These are phyloP conservation scores for Penaeus monodon DNA, from an alignment of 2,888 invertebrate species.

Conservation along the genomic window DNA sequence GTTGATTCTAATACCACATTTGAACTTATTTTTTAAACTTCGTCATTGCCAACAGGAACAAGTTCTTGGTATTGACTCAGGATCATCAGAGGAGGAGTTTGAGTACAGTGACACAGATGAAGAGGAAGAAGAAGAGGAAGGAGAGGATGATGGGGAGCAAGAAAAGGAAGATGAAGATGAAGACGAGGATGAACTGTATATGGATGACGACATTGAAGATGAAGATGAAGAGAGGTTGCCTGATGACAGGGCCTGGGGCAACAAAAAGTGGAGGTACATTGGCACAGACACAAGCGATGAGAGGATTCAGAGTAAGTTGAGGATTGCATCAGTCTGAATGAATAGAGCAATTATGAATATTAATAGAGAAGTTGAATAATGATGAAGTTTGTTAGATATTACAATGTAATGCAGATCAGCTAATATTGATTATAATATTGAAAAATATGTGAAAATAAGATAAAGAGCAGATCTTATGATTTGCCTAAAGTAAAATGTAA, in stretches of 20 bases:
- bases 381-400: too few species aligned
- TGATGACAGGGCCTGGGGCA: constrained; percentile 54
- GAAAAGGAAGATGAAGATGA: constrained; percentile 18
- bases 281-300: constrained; percentile 56
- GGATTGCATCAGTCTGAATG: constrained; percentile 2
- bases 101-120: background rate
- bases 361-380: too few species aligned
- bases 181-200: constrained; percentile 44
- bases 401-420: too few species aligned
- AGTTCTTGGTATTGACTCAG: constrained; percentile 34
- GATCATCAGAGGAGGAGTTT: constrained; percentile 31
- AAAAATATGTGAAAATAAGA: too few species aligned
- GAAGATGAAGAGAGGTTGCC: constrained; percentile 14
- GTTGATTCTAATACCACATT: too few species aligned
- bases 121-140: background rate
- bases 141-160: background rate
- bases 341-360: constrained; percentile 22
- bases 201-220: constrained; percentile 57
- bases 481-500: too few species aligned
- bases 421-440: too few species aligned
- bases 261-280: constrained; percentile 37
- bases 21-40: too few species aligned
- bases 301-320: constrained; percentile 40
- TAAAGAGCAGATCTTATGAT: too few species aligned
- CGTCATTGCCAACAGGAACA: constrained; percentile 33